Evolutionary conservation across 2,113 vertebrate genomes (phyloP), one percentile per base, ranked within the genome.

Genomic region (Furnarius figulus): DNA sequence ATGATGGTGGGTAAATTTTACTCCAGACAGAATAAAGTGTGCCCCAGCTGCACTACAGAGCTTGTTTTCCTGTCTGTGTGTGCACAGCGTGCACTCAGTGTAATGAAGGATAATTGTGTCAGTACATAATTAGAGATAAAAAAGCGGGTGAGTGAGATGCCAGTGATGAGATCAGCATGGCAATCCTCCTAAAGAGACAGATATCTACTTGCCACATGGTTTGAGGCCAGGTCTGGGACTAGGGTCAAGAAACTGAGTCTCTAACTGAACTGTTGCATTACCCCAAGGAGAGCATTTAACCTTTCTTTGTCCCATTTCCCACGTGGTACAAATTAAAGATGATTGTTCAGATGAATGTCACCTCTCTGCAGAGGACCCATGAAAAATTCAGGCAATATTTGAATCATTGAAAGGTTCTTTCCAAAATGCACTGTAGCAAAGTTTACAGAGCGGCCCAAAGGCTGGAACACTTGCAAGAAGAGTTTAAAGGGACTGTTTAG

Each of bases 31-130:
- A 46, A 28, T 72, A 33, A 75, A 70, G 67, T 63, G 16, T 4
- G 75, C 50, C 75, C 67, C 74, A 67, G 89, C 66, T 82, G 74
- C 85, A 61, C 71, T 4, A 50, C 65, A 61, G 10, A n/a, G 82
- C 72, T 85, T 22, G 21, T 74, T 68, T 78, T 62, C 59, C 91
- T 65, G 71, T 80, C 86, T 73, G 33, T 47, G 31, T 70, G 81
- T 77, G 76, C 88, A 63, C 59, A 89, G 92, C 3, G 3, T 73
- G 81, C 50, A 46, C 68, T 90, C 75, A 61, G 9, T 65, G 71
- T 90, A 76, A 93, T 86, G 91, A 92, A 79, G 83, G 83, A 84
- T 92, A 88, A 94, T 92, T 86, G 80, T 90, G 72, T 90, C 91
- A 84, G 79, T 73, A 58, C 83, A 62, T 95, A 92, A 95, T 92